phyloP scores from a whole-genome alignment of 2,113 vertebrate species.

The Mobula hypostoma region DNA sequence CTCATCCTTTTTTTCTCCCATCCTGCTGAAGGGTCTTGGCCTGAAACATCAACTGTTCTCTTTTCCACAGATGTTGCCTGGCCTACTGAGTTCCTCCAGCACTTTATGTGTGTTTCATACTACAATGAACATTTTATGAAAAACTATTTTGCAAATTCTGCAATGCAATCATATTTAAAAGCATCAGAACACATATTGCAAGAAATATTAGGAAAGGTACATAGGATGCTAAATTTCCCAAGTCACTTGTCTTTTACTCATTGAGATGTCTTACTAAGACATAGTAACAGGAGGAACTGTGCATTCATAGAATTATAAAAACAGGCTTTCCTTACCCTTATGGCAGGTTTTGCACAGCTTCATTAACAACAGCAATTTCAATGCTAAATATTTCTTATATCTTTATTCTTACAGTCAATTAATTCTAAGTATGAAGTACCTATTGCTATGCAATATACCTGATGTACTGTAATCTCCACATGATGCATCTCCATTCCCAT shows the following conservation, averaged over 20 bases:
- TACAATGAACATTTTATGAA: neutral
- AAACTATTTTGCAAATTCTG: neutral
- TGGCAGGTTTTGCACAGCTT: neutral
- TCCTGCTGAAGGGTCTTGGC: too few relatives aligned
- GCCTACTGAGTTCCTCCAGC: too few relatives aligned
- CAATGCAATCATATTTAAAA: neutral
- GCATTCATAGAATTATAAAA: neutral
- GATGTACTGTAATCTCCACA: slow-evolving; percentile 63
- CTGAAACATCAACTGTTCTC: too few relatives aligned
- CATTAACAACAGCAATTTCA: neutral
- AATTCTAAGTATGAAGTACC: neutral
- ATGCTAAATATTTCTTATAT: neutral
- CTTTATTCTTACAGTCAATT: neutral
- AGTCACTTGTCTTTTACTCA: neutral
- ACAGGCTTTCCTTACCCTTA: neutral
- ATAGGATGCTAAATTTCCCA: neutral
- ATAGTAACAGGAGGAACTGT: neutral
- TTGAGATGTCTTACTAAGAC: neutral
- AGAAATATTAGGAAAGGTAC: neutral
- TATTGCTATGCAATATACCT: slow-evolving; percentile 55
- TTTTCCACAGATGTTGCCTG: too few relatives aligned
- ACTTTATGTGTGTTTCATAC: too few relatives aligned
- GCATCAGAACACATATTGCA: neutral
- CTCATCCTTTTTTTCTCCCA: too few relatives aligned
- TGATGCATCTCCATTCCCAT: slow-evolving; percentile 71